Conservation (phyloP, 2,113 vertebrate genomes). For the Proterorhinus semilunaris region DNA sequence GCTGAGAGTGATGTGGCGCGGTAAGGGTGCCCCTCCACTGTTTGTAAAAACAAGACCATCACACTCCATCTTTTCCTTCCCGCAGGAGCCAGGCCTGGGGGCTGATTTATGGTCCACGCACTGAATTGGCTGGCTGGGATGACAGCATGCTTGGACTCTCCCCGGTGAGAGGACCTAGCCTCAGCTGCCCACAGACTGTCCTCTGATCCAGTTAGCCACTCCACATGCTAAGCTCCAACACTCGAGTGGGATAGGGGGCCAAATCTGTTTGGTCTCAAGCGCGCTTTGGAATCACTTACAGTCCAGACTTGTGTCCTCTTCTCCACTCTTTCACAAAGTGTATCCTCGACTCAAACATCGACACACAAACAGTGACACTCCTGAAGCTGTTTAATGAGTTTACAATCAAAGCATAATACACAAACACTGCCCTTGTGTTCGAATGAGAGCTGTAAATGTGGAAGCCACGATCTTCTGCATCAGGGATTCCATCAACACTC, state of each 20-base stretch:
- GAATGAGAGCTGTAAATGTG: constrained; percentile 5
- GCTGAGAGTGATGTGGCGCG: constrained; percentile 69
- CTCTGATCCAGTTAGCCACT: constrained; percentile 50
- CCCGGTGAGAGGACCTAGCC: constrained; percentile 63
- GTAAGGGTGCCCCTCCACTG: constrained; percentile 77
- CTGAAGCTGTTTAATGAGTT: not conserved
- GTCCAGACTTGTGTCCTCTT: not conserved
- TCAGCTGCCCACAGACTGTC: constrained; percentile 60
- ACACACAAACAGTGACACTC: not conserved
- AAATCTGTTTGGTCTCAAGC: constrained; percentile 25
- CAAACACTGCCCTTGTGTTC: not conserved
- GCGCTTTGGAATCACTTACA: constrained; percentile 12
- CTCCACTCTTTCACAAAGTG: not conserved
- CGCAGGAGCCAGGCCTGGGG: constrained; percentile 72
- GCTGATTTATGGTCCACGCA: constrained; percentile 79
- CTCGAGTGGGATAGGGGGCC: constrained; percentile 31
- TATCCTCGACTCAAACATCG: not conserved
- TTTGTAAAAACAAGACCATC: constrained; percentile 84
- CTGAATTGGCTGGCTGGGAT: constrained; percentile 75
- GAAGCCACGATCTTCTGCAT: constrained; percentile 54
- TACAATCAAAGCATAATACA: too few relatives aligned
- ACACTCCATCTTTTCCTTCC: constrained; percentile 81
- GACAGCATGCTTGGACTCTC: constrained; percentile 75
- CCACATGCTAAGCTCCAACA: constrained; percentile 50
- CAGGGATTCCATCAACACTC: constrained; percentile 56